phyloP scores from a whole-genome alignment of 2,888 invertebrate species.

The Drosophila barbarae region DNA sequence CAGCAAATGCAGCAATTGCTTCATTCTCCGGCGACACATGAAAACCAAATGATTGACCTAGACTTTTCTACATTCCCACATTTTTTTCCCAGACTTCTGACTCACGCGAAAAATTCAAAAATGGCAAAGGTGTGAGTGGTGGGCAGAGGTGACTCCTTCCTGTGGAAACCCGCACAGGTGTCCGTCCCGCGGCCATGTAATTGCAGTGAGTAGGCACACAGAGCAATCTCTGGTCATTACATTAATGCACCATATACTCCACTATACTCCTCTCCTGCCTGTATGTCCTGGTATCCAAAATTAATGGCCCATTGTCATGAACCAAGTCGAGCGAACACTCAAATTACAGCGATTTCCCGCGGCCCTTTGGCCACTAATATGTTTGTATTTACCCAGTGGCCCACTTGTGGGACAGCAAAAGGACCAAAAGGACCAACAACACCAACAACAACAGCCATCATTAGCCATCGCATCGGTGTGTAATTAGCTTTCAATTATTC shows the following conservation, averaged over 20 bases:
- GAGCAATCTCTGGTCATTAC: constrained; percentile 49
- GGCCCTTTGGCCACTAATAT: not conserved
- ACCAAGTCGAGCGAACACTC: constrained; percentile 4
- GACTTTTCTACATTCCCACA: not conserved
- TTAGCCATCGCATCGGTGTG: constrained; percentile 11
- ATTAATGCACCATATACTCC: constrained; percentile 30
- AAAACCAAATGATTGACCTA: constrained; percentile 4
- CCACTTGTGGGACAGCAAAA: constrained; percentile 6
- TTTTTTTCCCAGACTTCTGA: not conserved
- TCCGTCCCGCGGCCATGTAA: not conserved
- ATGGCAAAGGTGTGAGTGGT: not conserved
- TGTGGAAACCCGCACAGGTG: constrained; percentile 23
- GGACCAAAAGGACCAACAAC: not conserved
- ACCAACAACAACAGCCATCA: constrained; percentile 5
- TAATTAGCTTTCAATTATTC: constrained; percentile 28
- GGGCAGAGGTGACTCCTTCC: not conserved
- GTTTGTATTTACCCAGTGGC: constrained; percentile 3
- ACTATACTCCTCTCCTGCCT: not conserved
- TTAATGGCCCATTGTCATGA: constrained; percentile 34
- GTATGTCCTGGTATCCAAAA: constrained; percentile 15
- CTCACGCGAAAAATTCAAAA: not conserved
- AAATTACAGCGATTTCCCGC: constrained; percentile 10
- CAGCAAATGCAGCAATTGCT: constrained; percentile 50
- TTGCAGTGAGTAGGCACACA: constrained; percentile 12
- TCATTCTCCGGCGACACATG: constrained; percentile 44